Conservation (phyloP, 1,140 invertebrate genomes). For the Drosophila bocqueti region DNA sequence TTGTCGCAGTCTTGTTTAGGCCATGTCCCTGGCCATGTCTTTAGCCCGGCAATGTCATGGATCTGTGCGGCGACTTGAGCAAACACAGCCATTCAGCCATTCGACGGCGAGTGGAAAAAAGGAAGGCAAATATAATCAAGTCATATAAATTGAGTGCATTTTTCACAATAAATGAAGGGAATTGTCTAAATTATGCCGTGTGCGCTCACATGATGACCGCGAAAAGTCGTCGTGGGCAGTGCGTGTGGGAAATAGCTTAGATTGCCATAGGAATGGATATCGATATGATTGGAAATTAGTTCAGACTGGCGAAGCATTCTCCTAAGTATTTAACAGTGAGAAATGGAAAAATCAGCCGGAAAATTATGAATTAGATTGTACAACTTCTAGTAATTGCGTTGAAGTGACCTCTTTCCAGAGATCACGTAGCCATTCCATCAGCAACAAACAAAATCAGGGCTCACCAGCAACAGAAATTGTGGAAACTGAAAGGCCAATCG, state of each 20-base stretch:
- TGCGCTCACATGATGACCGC: conserved; percentile 33
- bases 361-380: neutral
- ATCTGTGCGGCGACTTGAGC: conserved; percentile 60
- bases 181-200: conserved; percentile 80
- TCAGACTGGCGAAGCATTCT: neutral
- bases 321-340: neutral
- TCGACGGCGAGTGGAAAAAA: conserved; percentile 27
- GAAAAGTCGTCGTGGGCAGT: conserved; percentile 30
- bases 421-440: conserved; percentile 4
- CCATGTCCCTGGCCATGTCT: conserved; percentile 39
- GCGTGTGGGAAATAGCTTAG: conserved; percentile 35
- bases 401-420: neutral
- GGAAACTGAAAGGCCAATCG: conserved; percentile 18
- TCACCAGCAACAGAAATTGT: neutral
- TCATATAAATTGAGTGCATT: conserved; percentile 83
- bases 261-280: neutral
- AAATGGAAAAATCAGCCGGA: neutral
- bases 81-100: conserved; percentile 69
- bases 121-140: conserved; percentile 78
- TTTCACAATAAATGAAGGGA: conserved; percentile 81
- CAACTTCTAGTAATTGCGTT: neutral
- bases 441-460: conserved; percentile 1
- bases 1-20: conserved; percentile 59
- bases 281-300: neutral
- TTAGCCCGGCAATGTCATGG: conserved; percentile 63